Evolutionary conservation across 2,888 invertebrate genomes (phyloP), one percentile per base, ranked within the genome.

Genomic region (Ditylenchus weischeri): DNA sequence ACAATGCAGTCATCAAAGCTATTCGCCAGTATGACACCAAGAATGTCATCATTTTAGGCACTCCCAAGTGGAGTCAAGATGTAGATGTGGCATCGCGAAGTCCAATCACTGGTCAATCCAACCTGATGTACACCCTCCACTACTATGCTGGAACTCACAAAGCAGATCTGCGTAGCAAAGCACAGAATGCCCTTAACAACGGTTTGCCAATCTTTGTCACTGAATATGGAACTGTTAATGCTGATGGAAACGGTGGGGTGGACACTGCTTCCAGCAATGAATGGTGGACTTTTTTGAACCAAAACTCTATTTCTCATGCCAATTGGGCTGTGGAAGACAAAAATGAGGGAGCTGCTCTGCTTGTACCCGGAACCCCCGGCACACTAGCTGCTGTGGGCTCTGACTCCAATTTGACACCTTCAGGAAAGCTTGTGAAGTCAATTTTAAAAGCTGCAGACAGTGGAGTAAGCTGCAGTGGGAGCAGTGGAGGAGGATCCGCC

Each of bases 151-250:
- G 58, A 2, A 18, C 8, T n/a, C 69, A 69, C 43, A 49, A 48
- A 15, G 47, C 62, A 0, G 18, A 19, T 19, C 8, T 65, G n/a
- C 49, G 57, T n/a, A n/a, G 48, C 18, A 54, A 65, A 23, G 59
- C 69, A 8, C 19, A 58, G 21, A 35, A 15, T 15, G 69, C 69
- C 15, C 19, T 72, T 6, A 69, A 68, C 66, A 72, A 64, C 15
- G 72, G 70, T 18, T 38, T 67, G 19, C 65, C 62, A n/a, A 54
- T 69, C 29, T 69, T 69, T 68, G 67, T 72, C 23, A 69, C 69
- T 18, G 69, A 69, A 36, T 69, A 69, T 23, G 69, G 69, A 15
- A 72, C 72, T n/a, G 70, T 29, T 2, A 29, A 29, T 29, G 29
- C 29, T 29, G 29, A 29, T 29, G 29, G 29, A 29, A 29, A 29